These are phyloP conservation scores for Hypotaenidia philippensis DNA, from an alignment of 2,797 vertebrate genomes.

Conservation along the genomic window DNA sequence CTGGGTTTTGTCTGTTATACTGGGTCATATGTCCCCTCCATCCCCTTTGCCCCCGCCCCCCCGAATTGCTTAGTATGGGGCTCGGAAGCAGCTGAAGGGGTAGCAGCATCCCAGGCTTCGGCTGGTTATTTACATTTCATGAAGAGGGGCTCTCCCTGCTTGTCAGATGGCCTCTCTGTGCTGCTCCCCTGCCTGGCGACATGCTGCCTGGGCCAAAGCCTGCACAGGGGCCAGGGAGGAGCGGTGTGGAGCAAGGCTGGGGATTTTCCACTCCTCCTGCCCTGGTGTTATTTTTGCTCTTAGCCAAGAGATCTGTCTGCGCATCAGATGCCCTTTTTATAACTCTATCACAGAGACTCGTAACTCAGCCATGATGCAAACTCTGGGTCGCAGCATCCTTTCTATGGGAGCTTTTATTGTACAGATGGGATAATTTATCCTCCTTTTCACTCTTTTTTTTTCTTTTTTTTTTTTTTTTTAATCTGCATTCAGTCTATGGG, in stretches of 20 bases:
- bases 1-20: neutral
- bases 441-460: neutral
- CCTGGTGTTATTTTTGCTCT: neutral
- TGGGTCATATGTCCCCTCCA: neutral
- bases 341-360: neutral
- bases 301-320: neutral
- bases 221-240: neutral
- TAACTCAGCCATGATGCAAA: neutral
- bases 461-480: neutral
- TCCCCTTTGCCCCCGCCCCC: neutral
- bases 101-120: neutral
- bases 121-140: neutral
- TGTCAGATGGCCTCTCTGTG: neutral
- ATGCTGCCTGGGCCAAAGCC: neutral
- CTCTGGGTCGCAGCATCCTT: neutral
- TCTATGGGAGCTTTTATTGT: neutral
- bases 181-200: neutral
- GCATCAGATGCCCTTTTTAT: neutral
- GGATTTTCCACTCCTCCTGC: slow-evolving; percentile 14
- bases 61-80: rapidly evolving
- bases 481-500: neutral
- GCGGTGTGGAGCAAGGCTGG: neutral
- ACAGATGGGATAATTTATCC: neutral
- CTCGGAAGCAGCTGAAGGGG: neutral
- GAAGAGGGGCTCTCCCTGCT: neutral